Evolutionary conservation across 2,888 invertebrate genomes (phyloP), one percentile per base, ranked within the genome.

Genomic region (Nemurella pictetii): DNA sequence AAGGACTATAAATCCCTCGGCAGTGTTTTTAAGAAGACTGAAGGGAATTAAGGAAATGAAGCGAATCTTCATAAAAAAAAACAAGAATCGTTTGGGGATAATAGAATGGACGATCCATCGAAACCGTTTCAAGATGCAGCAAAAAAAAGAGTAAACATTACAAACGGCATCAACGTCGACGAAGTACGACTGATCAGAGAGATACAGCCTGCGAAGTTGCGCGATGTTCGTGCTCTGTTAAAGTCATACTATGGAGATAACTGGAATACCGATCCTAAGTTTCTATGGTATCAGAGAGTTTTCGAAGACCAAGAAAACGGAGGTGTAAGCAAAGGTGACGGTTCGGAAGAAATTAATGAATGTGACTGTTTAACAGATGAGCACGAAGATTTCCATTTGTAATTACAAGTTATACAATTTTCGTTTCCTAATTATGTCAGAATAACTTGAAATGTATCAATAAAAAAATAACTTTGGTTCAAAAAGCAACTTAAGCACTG

Each of bases 1-100:
- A 80, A 80, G 7, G 80, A 80, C 30, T 80, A 4, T 29, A 80
- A 80, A 80, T 28, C 29, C 4, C 77, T 77, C 29, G 80, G 29
- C n/a, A 3, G 15, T 2, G 28, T 77, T 28, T 80, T 80, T 29
- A n/a, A 80, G 30, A 80, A 80, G 80, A 80, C 80, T 12, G 12
- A 29, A 29, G 30, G 30, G 15, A 30, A 80, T 29, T 29, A 80
- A 30, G 32, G 29, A 80, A 29, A 29, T 80, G 80, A 80, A 80
- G 25, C 29, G 80, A 12, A 29, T 28, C 15, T 29, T 0, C n/a
- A 80, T 80, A 9, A 12, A 80, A n/a, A 80, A 80, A n/a, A 29
- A 29, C 0, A 30, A 73, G 73, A 26, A 25, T 27, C 12, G 32
- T 29, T 20, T n/a, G 9, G 30, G 80, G 12, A 28, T 29, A 80